phyloP scores from a whole-genome alignment of 1,140 invertebrate species.

The Berghia stephanieae region DNA sequence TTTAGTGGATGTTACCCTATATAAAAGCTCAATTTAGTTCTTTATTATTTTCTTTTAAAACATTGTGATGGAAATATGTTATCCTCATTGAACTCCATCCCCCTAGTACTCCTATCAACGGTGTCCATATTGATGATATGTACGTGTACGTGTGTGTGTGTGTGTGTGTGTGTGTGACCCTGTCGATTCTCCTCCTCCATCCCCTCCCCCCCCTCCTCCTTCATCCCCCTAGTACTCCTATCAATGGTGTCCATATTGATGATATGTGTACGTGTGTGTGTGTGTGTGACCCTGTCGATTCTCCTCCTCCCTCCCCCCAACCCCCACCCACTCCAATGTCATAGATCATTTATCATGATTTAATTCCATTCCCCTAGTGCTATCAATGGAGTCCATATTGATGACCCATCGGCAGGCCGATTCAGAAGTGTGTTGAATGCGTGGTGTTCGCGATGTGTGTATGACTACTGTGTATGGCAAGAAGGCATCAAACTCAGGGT shows the following conservation, averaged over 20 bases:
- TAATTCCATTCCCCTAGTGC: slow-evolving; percentile 25
- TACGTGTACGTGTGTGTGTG: not conserved
- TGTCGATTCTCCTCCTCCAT: not conserved
- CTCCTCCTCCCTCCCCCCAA: not conserved
- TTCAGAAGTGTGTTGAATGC: not conserved
- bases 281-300: not conserved
- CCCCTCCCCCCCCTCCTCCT: not conserved
- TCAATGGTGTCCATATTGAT: not conserved
- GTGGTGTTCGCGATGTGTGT: slow-evolving; percentile 38
- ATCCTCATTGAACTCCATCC: no score
- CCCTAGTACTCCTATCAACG: no score
- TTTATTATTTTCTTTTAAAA: no score
- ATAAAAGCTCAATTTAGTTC: no score
- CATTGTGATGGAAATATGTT: no score
- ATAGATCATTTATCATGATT: no score
- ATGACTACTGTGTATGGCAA: slow-evolving; percentile 39
- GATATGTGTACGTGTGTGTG: not conserved
- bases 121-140: no score
- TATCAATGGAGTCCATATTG: slow-evolving; percentile 4
- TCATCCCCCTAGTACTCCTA: not conserved
- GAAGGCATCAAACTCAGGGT: slow-evolving; percentile 31
- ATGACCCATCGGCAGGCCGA: not conserved
- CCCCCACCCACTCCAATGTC: no score
- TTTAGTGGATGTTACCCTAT: no score
- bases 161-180: not conserved